Evolutionary conservation across 2,113 vertebrate species (phyloP).

Genomic region (Natator depressus): DNA sequence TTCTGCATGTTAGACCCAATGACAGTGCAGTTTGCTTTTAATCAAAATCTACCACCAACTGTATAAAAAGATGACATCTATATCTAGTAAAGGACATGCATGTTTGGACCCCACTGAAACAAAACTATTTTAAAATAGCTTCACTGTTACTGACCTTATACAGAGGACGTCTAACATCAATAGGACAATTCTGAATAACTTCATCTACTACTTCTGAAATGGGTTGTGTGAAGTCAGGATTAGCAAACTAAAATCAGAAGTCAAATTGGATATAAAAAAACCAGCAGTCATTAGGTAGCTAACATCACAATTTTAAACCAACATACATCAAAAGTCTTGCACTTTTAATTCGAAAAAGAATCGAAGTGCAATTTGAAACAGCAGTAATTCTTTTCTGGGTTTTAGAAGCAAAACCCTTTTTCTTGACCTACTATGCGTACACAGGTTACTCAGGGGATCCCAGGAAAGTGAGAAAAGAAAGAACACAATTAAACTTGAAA

Average conservation of each 20-base stretch:
- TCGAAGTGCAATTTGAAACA: background rate
- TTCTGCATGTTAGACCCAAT: accelerated
- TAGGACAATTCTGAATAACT: slow-evolving; percentile 99
- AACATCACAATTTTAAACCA: background rate
- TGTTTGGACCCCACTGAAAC: background rate
- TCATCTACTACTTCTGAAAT: slow-evolving; percentile 99
- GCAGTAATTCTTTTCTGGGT: background rate
- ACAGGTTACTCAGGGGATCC: background rate
- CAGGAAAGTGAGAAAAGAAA: background rate
- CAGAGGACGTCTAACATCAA: slow-evolving; percentile 95
- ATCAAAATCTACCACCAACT: accelerated
- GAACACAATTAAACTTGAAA: background rate
- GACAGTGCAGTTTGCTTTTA: background rate
- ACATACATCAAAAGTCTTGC: background rate
- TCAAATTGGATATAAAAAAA: background rate
- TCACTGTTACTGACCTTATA: slow-evolving; percentile 88
- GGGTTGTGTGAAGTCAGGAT: slow-evolving; percentile 98
- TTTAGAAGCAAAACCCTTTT: background rate
- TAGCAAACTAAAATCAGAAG: slow-evolving; percentile 88
- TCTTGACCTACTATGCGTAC: background rate
- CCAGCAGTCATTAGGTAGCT: background rate
- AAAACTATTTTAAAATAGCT: background rate
- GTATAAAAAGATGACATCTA: background rate
- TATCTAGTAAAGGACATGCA: background rate
- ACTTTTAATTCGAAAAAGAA: background rate